These are phyloP conservation scores for Tenthredo amoena DNA, from an alignment of 2,888 invertebrate species.

Conservation along the genomic window DNA sequence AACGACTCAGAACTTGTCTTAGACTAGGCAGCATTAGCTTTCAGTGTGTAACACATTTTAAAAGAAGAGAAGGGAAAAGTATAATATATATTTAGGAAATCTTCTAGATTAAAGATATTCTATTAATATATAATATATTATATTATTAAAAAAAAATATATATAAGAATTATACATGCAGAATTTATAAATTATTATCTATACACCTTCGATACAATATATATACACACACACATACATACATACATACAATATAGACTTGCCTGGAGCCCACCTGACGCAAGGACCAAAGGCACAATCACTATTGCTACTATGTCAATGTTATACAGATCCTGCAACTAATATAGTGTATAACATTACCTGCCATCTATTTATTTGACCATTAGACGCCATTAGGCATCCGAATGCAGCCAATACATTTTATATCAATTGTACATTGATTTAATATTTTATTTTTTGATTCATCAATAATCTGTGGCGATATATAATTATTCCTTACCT, in stretches of 20 bases:
- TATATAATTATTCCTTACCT: slow-evolving; percentile 7
- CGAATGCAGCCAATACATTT: slow-evolving; percentile 13
- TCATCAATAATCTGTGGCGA: neutral
- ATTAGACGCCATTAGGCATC: neutral
- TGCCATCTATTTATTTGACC: slow-evolving; percentile 13
- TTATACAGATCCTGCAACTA: slow-evolving; percentile 14
- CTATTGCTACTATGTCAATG: slow-evolving; percentile 69
- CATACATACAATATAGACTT: slow-evolving; percentile 68
- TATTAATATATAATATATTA: slow-evolving; percentile 74
- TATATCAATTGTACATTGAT: slow-evolving; percentile 37
- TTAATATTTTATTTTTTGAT: slow-evolving; percentile 14
- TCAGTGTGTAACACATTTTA: slow-evolving; percentile 69
- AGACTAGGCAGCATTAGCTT: slow-evolving; percentile 71
- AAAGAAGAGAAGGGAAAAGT: slow-evolving; percentile 60
- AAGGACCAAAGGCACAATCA: slow-evolving; percentile 78
- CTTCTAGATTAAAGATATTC: slow-evolving; percentile 71
- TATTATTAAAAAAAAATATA: slow-evolving; percentile 68
- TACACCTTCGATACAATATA: slow-evolving; percentile 56
- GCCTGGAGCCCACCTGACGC: slow-evolving; percentile 76
- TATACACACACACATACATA: neutral
- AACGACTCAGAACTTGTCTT: slow-evolving; percentile 64
- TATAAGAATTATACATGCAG: slow-evolving; percentile 66
- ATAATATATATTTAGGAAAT: slow-evolving; percentile 64
- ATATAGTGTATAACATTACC: slow-evolving; percentile 19
- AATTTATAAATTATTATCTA: slow-evolving; percentile 75